Base-by-base conservation (phyloP, 2,113 vertebrate genomes). In the Silurus glanis region DNA sequence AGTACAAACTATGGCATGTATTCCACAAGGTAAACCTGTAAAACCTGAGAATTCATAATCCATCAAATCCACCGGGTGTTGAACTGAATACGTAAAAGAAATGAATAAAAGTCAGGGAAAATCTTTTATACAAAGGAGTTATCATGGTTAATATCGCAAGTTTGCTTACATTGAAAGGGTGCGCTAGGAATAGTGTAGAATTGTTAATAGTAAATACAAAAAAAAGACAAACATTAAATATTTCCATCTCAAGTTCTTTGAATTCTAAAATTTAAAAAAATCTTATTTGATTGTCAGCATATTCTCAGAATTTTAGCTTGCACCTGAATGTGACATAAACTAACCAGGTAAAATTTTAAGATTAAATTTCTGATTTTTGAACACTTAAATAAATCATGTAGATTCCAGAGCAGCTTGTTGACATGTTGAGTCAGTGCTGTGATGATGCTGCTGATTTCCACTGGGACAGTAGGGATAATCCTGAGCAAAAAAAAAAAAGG, bases 391-490 rank as follows among this genome's bases (percentile, higher is more conserved):
- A 71, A 45, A 45, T 58, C 23, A 25, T 78, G 56, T 17, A 67
- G 72, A 83, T 78, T 55, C 56, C 79, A 45, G 79, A 90, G 89
- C 90, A 91, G 90, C 91, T 88, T 91, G 91, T 69, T 79, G 83
- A 47, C 86, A 83, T 80, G 72, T 87, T 62, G 53, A 88, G 85
- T 83, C 62, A 88, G 88, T 89, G 89, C 87, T 87, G 91, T 90
- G 88, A 78, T 89, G 86, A 61, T 83, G 85, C 83, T 37, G 16
- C 59, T 88, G 87, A 92, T 92, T 91, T 94, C 94, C 92, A 92
- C 91, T 12, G 93, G 91, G 93, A 94, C 88, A n/a, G 90, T 71
- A 86, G 71, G 84, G 82, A 76, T 92, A 90, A 92, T 91, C 91
- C 90, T 87, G 53, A 13, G 61, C 86, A 91, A 89, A 88, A 83